A percentile compares a stretch with the other conserved stretches of the same genome.
phyloP scores from a whole-genome alignment of 1,140 invertebrate genomes.

The Meloidogyne exigua region DNA sequence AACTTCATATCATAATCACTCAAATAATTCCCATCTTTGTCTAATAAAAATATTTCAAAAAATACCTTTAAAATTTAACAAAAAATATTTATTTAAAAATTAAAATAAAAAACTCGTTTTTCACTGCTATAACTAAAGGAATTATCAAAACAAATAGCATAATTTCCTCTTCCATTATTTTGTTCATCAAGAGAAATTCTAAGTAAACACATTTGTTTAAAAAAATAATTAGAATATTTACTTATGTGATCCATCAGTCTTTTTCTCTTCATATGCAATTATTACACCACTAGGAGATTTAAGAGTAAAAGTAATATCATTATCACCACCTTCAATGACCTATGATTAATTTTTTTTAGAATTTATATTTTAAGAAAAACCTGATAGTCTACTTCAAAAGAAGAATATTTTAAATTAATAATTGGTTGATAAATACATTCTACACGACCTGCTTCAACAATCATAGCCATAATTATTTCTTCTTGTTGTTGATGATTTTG shows the following conservation, averaged over 20 bases:
- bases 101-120: slow-evolving; percentile 16
- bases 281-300: slow-evolving; percentile 55
- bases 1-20: slow-evolving; percentile 41
- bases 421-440: slow-evolving; percentile 49
- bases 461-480: slow-evolving; percentile 34
- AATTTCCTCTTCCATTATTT: slow-evolving; percentile 61
- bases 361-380: no score
- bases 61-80: slow-evolving; percentile 64
- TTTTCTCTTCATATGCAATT: slow-evolving; percentile 55
- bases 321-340: slow-evolving; percentile 66
- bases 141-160: slow-evolving; percentile 67
- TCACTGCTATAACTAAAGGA: slow-evolving; percentile 53
- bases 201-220: not conserved
- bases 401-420: slow-evolving; percentile 35
- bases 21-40: slow-evolving; percentile 60
- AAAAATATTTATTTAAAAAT: not conserved
- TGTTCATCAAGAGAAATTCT: slow-evolving; percentile 37
- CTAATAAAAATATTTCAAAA: slow-evolving; percentile 64
- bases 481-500: slow-evolving; percentile 19
- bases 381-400: slow-evolving; percentile 49
- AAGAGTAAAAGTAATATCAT: slow-evolving; percentile 65
- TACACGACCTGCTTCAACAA: slow-evolving; percentile 35
- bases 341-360: no score
- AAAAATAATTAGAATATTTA: slow-evolving; percentile 40
- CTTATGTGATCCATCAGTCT: slow-evolving; percentile 64